Evolutionary conservation across 2,888 invertebrate genomes (phyloP).

Genomic region (Holacanthella duospinosa): DNA sequence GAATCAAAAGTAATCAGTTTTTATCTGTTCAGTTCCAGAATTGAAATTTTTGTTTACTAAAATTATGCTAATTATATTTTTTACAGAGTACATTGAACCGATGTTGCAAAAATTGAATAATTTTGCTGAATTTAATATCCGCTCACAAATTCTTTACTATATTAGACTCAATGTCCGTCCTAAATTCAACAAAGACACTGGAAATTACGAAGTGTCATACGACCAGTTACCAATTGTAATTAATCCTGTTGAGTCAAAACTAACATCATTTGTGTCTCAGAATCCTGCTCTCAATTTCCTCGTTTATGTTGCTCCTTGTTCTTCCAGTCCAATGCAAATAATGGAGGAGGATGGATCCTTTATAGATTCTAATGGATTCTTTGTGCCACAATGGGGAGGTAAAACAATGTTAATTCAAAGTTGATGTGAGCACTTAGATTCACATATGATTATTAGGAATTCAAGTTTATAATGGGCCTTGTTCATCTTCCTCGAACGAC

Average conservation of each 20-base stretch:
- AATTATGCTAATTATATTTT: conserved; percentile 6
- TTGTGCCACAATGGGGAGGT: conserved; percentile 37
- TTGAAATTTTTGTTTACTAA: neutral
- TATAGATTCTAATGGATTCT: conserved; percentile 31
- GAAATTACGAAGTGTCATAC: conserved; percentile 55
- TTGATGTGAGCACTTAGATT: neutral
- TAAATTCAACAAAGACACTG: conserved; percentile 44
- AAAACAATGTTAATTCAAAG: neutral
- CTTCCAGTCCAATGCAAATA: conserved; percentile 61
- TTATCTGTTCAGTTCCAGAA: neutral
- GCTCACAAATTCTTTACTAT: conserved; percentile 80
- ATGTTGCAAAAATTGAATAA: conserved; percentile 59
- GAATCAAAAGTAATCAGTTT: conserved; percentile 51
- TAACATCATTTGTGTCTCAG: conserved; percentile 68
- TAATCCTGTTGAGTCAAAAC: conserved; percentile 73
- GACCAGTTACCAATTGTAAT: conserved; percentile 68
- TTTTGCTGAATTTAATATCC: conserved; percentile 67
- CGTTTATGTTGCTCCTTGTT: conserved; percentile 67
- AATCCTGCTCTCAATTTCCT: conserved; percentile 75
- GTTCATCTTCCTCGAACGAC: conserved; percentile 9
- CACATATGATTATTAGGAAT: conserved; percentile 19
- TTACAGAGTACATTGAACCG: conserved; percentile 63
- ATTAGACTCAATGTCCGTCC: conserved; percentile 65
- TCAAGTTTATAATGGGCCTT: conserved; percentile 34
- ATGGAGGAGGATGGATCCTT: conserved; percentile 47